Evolutionary conservation across 2,113 vertebrate genomes (phyloP).

Genomic region (Thomomys bottae): DNA sequence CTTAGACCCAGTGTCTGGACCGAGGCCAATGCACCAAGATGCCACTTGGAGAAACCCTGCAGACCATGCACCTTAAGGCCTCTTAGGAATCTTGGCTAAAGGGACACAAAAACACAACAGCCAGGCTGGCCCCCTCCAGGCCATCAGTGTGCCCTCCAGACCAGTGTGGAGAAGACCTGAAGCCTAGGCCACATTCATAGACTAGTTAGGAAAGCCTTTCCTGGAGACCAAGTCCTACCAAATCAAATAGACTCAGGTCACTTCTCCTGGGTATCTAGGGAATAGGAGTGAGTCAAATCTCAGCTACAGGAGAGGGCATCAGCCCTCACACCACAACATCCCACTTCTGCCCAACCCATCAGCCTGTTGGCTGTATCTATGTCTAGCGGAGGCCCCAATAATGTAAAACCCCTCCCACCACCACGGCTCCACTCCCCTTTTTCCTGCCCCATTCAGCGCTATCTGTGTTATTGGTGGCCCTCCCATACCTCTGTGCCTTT

Average conservation of each 20-base stretch:
- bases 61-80: background rate
- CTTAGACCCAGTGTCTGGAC: background rate
- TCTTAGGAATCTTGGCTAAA: background rate
- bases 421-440: background rate
- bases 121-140: background rate
- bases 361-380: background rate
- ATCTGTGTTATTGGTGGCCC: accelerated
- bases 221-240: background rate
- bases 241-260: background rate
- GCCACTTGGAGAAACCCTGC: background rate
- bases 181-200: background rate
- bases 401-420: too few relatives aligned
- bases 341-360: background rate
- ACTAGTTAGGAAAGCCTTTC: background rate
- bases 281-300: background rate
- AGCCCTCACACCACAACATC: background rate
- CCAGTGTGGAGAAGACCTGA: background rate
- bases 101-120: background rate
- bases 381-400: background rate
- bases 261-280: background rate
- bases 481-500: background rate
- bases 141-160: too few relatives aligned
- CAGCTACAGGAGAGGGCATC: background rate
- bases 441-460: background rate
- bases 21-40: background rate